Evolutionary conservation across 1,140 invertebrate species (phyloP), one percentile per base, ranked within the genome.

Genomic region (Spodoptera litura): DNA sequence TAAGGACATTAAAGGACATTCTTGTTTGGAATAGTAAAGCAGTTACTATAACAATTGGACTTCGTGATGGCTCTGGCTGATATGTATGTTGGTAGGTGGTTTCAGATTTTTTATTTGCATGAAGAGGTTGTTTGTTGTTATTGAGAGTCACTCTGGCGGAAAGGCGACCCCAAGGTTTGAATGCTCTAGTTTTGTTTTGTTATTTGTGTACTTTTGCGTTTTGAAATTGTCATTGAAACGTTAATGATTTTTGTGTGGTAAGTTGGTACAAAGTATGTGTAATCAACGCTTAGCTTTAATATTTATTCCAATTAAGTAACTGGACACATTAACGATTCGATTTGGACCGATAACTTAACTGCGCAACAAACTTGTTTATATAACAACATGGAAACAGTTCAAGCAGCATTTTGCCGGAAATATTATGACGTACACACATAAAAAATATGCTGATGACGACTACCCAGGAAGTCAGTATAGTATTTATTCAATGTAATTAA

Each of bases 31-130:
- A 62, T 64, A 64, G 59, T 83, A 85, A 87, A 85, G 81, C 80
- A 72, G 74, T 79, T 81, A 52, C 62, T 79, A 71, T 68, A 83
- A 75, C 58, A 66, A 80, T 86, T 87, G 82, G 87, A 85, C 84
- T 85, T 86, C 88, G 87, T 87, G 87, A 93, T 94, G 93, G 92
- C 93, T 81, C 88, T 94, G 83, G 88, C 92, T 80, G 91, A 93
- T 88, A 84, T 93, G 81, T 94, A 91, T 91, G 85, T 90, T 83
- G 93, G 93, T 94, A 93, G 82, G 92, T 92, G 83, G 78, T 84
- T 64, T 83, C 82, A 77, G 76, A 58, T 78, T 84, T 87, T 82
- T 80, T 62, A 13, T 38, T 84, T 75, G 81, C 81, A 78, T 61
- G 55, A 49, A 27, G 58, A 49, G 52, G 56, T 82, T 83, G 79